Evolutionary conservation across 2,113 vertebrate genomes (phyloP).

Genomic region (Ailuropoda melanoleuca): DNA sequence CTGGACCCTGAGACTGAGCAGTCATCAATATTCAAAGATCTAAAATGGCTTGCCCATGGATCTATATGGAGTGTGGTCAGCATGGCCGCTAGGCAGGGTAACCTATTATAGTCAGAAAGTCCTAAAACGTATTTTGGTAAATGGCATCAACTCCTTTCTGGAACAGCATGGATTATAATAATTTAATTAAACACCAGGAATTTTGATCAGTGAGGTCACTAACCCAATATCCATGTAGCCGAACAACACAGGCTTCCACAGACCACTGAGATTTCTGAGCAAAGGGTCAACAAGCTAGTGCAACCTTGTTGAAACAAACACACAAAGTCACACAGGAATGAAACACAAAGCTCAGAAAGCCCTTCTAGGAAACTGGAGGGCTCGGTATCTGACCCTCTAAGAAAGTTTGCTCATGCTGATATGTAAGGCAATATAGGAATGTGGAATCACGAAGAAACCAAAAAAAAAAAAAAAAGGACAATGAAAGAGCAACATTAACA

Average conservation of each 20-base stretch:
- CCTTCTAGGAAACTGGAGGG: background rate
- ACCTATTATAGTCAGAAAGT: background rate
- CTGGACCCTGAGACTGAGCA: background rate
- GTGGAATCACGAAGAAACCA: background rate
- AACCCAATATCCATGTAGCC: background rate
- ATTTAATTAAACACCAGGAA: background rate
- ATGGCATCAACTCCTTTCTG: background rate
- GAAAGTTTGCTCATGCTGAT: background rate
- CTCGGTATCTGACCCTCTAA: background rate
- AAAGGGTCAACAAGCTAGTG: background rate
- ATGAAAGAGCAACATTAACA: background rate
- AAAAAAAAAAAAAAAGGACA: background rate
- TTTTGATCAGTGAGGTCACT: background rate
- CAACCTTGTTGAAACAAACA: background rate
- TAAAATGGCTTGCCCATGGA: background rate
- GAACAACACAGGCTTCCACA: background rate
- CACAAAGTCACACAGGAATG: background rate
- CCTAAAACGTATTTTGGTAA: conserved; percentile 9
- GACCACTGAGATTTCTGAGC: background rate
- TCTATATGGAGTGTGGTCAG: background rate
- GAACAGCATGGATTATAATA: background rate
- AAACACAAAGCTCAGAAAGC: background rate
- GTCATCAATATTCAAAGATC: background rate
- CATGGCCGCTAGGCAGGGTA: background rate
- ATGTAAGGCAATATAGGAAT: background rate